Percentiles rank a stretch among this genome's conserved stretches.
These are phyloP conservation scores for Sebastes alutus DNA, from an alignment of 2,797 vertebrate genomes.

Conservation along the genomic window DNA sequence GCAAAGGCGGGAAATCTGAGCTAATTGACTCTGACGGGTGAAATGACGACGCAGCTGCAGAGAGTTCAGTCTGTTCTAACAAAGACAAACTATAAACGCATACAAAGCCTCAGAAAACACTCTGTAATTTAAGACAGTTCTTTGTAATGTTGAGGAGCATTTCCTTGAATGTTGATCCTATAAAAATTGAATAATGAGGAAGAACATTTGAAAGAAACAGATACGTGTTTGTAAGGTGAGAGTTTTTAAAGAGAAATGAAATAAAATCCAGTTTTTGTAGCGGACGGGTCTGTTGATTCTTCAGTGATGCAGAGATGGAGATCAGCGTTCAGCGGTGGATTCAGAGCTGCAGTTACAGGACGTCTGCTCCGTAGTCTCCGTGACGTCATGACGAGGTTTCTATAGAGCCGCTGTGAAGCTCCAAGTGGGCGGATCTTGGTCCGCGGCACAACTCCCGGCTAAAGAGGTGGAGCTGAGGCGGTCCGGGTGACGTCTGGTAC, in stretches of 20 bases:
- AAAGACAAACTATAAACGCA: neutral
- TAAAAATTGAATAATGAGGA: neutral
- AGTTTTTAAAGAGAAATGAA: neutral
- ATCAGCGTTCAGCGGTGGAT: no score
- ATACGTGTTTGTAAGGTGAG: neutral
- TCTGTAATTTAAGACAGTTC: neutral
- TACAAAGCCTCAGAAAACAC: neutral
- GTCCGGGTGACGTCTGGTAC: no score
- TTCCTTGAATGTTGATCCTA: neutral
- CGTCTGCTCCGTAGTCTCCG: no score
- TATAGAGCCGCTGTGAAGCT: no score
- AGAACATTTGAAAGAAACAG: neutral
- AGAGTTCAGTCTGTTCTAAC: neutral
- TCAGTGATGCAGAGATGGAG: neutral
- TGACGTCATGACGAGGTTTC: no score
- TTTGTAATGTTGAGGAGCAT: neutral
- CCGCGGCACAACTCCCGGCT: no score
- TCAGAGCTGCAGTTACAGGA: no score
- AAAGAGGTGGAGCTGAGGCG: no score
- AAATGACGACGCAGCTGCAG: neutral
- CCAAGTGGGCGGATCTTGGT: no score
- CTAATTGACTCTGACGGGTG: neutral
- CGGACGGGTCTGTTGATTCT: neutral
- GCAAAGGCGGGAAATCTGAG: conserved; percentile 9
- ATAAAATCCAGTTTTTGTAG: conserved; percentile 7